Percentiles rank a stretch among this genome's conserved stretches.
These are phyloP conservation scores for Metaphire vulgaris DNA, from an alignment of 1,140 invertebrate genomes.

Conservation along the genomic window DNA sequence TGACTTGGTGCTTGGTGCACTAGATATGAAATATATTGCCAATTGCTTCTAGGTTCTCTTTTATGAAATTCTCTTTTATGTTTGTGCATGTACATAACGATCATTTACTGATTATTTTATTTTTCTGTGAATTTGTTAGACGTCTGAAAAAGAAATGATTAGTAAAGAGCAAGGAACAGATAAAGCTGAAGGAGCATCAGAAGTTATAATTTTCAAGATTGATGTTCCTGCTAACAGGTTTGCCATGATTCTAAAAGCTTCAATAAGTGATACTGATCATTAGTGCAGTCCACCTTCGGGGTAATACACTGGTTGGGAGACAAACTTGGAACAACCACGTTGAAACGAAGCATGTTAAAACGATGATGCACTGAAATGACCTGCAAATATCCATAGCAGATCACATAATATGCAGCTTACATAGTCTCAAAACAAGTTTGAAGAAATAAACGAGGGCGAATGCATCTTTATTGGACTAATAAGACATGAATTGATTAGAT, in stretches of 20 bases:
- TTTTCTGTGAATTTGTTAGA: conserved; percentile 57
- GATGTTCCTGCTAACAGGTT: conserved; percentile 93
- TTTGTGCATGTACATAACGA: not conserved
- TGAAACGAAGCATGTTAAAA: too few relatives aligned
- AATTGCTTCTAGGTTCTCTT: too few relatives aligned
- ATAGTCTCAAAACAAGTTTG: too few relatives aligned
- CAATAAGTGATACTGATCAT: conserved; percentile 1
- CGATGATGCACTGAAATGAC: too few relatives aligned
- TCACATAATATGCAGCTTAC: too few relatives aligned
- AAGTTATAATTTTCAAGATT: conserved; percentile 83
- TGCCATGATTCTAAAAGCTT: not conserved
- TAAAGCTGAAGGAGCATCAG: conserved; percentile 61
- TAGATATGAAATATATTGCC: too few relatives aligned
- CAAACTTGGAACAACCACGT: not conserved
- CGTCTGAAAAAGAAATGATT: conserved; percentile 82
- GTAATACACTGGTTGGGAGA: not conserved
- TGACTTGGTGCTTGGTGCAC: too few relatives aligned
- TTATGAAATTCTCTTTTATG: too few relatives aligned
- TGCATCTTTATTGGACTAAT: too few relatives aligned
- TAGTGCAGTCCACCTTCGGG: not conserved
- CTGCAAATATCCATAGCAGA: too few relatives aligned
- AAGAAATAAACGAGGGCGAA: too few relatives aligned
- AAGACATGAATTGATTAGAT: too few relatives aligned
- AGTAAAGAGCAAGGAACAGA: conserved; percentile 76
- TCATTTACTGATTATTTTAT: not conserved